Conservation (phyloP, 1,140 invertebrate species). For the Calephelis nemesis region DNA sequence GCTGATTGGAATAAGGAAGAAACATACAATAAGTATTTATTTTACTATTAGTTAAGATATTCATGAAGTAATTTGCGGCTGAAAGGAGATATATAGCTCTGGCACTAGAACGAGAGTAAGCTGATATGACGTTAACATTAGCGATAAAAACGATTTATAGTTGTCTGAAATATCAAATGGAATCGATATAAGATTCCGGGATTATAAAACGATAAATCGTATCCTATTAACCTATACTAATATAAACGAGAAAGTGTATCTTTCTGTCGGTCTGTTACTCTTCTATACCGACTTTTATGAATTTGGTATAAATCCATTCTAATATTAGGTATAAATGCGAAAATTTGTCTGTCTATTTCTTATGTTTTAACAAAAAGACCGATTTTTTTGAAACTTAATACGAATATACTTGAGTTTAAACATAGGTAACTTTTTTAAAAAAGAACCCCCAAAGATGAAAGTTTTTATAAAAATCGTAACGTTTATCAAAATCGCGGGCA, state of each 20-base stretch:
- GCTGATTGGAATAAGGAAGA: not conserved
- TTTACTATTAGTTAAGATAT: constrained; percentile 1
- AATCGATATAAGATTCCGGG: constrained; percentile 4
- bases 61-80: not conserved
- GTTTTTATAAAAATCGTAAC: too few species aligned
- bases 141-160: not conserved
- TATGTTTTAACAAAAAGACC: too few species aligned
- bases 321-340: too few species aligned
- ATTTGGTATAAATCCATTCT: too few species aligned
- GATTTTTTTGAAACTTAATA: too few species aligned
- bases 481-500: too few species aligned
- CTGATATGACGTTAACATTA: not conserved
- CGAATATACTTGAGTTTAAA: too few species aligned
- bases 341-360: too few species aligned
- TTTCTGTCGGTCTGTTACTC: too few species aligned
- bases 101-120: not conserved
- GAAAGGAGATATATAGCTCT: not conserved
- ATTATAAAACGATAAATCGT: constrained; percentile 2
- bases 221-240: not conserved
- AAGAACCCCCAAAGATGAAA: too few species aligned
- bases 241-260: not conserved
- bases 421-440: too few species aligned
- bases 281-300: too few species aligned
- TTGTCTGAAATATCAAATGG: not conserved
- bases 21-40: not conserved